phyloP scores from a whole-genome alignment of 2,797 vertebrate species.

The Poecilia wingei region DNA sequence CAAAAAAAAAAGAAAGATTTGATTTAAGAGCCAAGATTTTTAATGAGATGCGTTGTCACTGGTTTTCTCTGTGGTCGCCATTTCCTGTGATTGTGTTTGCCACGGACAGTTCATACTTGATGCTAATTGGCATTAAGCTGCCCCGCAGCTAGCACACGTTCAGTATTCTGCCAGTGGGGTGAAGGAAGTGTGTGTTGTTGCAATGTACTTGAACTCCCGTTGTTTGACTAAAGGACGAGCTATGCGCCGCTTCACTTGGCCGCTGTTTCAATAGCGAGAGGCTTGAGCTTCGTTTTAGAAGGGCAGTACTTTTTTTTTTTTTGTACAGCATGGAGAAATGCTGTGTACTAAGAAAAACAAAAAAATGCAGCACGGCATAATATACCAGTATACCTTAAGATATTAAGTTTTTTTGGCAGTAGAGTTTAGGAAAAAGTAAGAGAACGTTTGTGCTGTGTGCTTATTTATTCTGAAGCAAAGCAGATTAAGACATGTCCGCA shows the following conservation, averaged over 20 bases:
- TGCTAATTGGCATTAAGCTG: conserved; percentile 1
- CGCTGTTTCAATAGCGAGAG: conserved; percentile 12
- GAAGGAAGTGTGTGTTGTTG: conserved; percentile 21
- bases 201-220: conserved; percentile 15
- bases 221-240: conserved; percentile 33
- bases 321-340: not conserved
- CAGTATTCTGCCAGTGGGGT: conserved; percentile 26
- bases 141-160: not conserved
- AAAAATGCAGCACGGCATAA: not conserved
- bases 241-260: conserved; percentile 15
- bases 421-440: not conserved
- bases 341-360: not conserved
- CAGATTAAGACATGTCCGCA: conserved; percentile 14
- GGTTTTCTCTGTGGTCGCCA: conserved; percentile 29
- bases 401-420: not conserved
- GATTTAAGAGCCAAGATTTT: conserved; percentile 42
- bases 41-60: conserved; percentile 38
- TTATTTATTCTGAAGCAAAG: conserved; percentile 12
- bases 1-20: not conserved
- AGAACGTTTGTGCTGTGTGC: not conserved
- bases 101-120: conserved; percentile 1
- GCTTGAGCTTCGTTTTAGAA: conserved; percentile 24
- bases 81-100: conserved; percentile 26
- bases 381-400: not conserved
- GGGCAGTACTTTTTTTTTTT: not conserved